A percentile compares a stretch with the other conserved stretches of the same genome.
Conservation (phyloP, 2,113 vertebrate genomes). For the Hylia prasina region DNA sequence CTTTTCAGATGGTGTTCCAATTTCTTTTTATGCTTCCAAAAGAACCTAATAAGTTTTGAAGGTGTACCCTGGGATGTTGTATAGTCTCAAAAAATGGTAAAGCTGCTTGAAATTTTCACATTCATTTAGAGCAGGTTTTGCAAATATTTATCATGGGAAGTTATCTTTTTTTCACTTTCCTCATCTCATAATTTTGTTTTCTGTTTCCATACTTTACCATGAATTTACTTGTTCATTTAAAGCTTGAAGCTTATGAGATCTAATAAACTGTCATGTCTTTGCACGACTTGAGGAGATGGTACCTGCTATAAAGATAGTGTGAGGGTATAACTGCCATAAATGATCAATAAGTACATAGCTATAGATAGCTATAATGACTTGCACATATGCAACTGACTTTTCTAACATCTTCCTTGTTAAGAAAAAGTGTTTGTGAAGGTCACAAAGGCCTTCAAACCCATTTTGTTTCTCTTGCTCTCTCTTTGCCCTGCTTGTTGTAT, state of each 20-base stretch:
- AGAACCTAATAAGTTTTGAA: background rate
- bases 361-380: background rate
- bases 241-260: background rate
- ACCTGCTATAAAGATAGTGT: background rate
- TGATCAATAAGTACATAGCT: background rate
- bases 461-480: background rate
- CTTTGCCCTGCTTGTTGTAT: constrained; percentile 3
- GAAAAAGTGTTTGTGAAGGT: background rate
- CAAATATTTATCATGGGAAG: background rate
- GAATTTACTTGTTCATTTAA: background rate
- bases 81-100: background rate
- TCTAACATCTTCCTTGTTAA: background rate
- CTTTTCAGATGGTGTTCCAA: background rate
- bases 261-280: background rate
- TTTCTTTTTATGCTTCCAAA: background rate
- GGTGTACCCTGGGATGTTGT: background rate
- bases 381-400: background rate
- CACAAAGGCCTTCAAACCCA: background rate
- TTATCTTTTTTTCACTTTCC: background rate
- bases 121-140: background rate
- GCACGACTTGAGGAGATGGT: background rate
- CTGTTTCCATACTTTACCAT: background rate
- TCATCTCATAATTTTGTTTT: background rate
- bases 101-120: background rate
- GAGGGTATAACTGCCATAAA: background rate